Percentiles rank a stretch among this genome's conserved stretches.
Conservation (phyloP, 1,140 invertebrate genomes). For the Drosophila arawakana region DNA sequence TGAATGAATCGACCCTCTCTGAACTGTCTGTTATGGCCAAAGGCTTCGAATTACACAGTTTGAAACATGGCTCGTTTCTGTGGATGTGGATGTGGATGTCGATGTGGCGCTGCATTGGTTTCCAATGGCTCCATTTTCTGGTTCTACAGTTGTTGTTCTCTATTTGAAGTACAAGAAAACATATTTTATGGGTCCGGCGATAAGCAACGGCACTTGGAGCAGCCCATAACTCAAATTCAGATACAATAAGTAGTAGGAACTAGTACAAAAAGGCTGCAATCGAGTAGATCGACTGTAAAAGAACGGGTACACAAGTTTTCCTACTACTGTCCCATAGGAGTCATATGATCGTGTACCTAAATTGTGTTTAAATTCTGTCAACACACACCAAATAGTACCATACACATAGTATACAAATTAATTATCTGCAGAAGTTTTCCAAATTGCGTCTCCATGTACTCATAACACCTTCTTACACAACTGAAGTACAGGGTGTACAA, state of each 20-base stretch:
- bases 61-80: slow-evolving; percentile 20
- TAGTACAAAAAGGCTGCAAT: background rate
- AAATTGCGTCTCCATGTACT: too few relatives aligned
- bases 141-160: background rate
- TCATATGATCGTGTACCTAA: too few relatives aligned
- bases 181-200: slow-evolving; percentile 58
- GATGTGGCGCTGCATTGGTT: background rate
- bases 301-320: too few relatives aligned
- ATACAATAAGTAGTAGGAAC: background rate
- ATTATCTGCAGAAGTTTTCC: too few relatives aligned
- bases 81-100: background rate
- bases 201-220: slow-evolving; percentile 54
- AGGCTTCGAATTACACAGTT: slow-evolving; percentile 67
- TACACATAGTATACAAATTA: too few relatives aligned
- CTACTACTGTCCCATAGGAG: too few relatives aligned
- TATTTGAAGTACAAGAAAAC: slow-evolving; percentile 47
- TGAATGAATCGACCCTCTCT: slow-evolving; percentile 7
- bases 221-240: slow-evolving; percentile 22
- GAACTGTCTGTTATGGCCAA: slow-evolving; percentile 56
- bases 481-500: too few relatives aligned
- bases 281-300: background rate
- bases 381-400: too few relatives aligned
- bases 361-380: too few relatives aligned
- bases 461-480: too few relatives aligned
- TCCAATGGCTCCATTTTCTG: background rate